phyloP scores from a whole-genome alignment of 2,888 invertebrate genomes.

The Iselma pallidipennis region DNA sequence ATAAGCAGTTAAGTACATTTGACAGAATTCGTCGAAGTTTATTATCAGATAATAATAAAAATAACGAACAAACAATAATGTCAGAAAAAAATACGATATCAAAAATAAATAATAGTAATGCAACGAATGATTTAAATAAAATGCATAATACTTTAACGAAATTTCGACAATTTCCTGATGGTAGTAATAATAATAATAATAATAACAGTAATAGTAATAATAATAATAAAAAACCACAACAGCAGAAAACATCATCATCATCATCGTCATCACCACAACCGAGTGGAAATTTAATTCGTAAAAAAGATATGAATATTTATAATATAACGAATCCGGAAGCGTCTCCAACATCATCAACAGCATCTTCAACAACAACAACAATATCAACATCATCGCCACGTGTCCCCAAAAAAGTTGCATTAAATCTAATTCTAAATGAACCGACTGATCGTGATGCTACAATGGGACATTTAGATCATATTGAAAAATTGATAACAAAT shows the following conservation, averaged over 20 bases:
- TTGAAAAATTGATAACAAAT: slow-evolving; percentile 52
- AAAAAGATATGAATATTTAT: slow-evolving; percentile 47
- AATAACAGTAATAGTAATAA: no score
- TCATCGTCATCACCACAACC: slow-evolving; percentile 36
- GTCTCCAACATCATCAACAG: slow-evolving; percentile 15
- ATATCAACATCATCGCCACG: slow-evolving; percentile 4
- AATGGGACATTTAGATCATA: slow-evolving; percentile 51
- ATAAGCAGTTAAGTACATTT: slow-evolving; percentile 39
- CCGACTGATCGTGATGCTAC: slow-evolving; percentile 37
- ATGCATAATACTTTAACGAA: slow-evolving; percentile 58
- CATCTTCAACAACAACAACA: slow-evolving; percentile 5
- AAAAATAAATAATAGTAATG: slow-evolving; percentile 42
- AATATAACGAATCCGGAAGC: slow-evolving; percentile 33
- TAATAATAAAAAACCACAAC: slow-evolving; percentile 54
- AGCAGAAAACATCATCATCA: slow-evolving; percentile 30
- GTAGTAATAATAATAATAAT: no score
- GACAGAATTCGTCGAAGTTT: slow-evolving; percentile 27
- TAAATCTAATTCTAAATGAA: slow-evolving; percentile 38
- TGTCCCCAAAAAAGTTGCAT: slow-evolving; percentile 24
- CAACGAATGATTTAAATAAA: slow-evolving; percentile 52
- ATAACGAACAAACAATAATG: slow-evolving; percentile 26
- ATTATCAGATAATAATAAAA: slow-evolving; percentile 32
- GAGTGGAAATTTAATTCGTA: slow-evolving; percentile 32
- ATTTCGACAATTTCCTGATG: slow-evolving; percentile 60
- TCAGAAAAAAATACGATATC: slow-evolving; percentile 36